Base-by-base conservation (phyloP, 2,113 vertebrate genomes). In the Craseonycteris thonglongyai region DNA sequence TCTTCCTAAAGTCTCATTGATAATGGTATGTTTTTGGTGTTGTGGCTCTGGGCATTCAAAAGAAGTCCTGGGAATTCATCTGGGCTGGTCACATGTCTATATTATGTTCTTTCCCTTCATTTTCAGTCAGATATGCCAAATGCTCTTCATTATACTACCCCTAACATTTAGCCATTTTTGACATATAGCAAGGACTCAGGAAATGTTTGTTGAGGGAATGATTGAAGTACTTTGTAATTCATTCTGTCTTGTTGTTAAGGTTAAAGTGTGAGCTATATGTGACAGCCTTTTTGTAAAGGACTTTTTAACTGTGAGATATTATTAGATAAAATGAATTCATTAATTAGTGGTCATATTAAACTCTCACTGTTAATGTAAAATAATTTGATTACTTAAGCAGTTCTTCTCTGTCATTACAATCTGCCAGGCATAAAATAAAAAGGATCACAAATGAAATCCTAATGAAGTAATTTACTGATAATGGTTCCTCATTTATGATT, bases 221-320 rank as follows among this genome's bases (percentile, higher is more conserved):
- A 65, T 49, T 49, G 45, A 40, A 28, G 54, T 33, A 94, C 88
- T 92, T 71, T 84, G 28, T 71, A 65, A 75, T 86, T 90, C 8
- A 88, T 59, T 76, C 19, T 56, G 19, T 51, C 69, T 74, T 79
- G 16, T 76, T 59, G 51, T 81, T 51, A 84, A 74, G 24, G 40
- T 18, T 16, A 26, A 80, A 87, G 19, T 68, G 14, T 68, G 47
- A 90, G 16, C 76, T 63, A 21, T 8, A 30, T 45, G 54, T 80
- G 38, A 85, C 26, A 79, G 66, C 65, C 71, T 87, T 87, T 96
- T 96, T 76, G 14, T 83, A 88, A 80, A 75, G 14, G 38, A 35
- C 4, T 66, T 0, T 79, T 61, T 63, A 87, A 76, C 45, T 82
- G 19, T 79, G 56, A 68, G 26, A 12, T 38, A 66, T 75, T 75